These are phyloP conservation scores for Morelia viridis DNA, from an alignment of 2,797 vertebrate species.

Conservation along the genomic window DNA sequence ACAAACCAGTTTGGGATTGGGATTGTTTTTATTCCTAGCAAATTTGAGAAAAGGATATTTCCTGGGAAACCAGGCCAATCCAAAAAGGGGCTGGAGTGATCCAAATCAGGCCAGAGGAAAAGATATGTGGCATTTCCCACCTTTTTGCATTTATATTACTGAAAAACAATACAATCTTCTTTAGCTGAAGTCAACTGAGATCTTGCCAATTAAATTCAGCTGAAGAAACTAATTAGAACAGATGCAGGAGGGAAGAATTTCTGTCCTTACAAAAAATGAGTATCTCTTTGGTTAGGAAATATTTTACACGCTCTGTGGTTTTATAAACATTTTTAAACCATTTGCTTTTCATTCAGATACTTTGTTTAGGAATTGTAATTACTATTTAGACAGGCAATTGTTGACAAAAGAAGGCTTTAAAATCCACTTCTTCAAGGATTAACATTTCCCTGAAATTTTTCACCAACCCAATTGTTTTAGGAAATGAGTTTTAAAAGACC, in stretches of 20 bases:
- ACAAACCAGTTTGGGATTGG: constrained; percentile 18
- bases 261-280: background rate
- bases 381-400: background rate
- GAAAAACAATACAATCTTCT: constrained; percentile 53
- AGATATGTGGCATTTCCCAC: constrained; percentile 8
- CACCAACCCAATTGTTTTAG: background rate
- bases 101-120: constrained; percentile 44
- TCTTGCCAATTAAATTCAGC: background rate
- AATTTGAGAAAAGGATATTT: background rate
- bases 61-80: constrained; percentile 30
- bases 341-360: background rate
- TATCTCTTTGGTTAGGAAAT: background rate
- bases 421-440: background rate
- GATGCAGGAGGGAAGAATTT: background rate
- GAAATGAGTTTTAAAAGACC: background rate
- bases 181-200: constrained; percentile 22
- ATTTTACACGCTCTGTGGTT: background rate
- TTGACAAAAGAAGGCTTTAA: background rate
- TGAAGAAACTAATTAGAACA: background rate
- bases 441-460: background rate
- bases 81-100: background rate
- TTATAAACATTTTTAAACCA: background rate
- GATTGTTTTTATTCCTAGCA: background rate
- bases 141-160: constrained; percentile 26
- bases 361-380: background rate